Percentiles rank a stretch among this genome's conserved stretches.
phyloP scores from a whole-genome alignment of 2,888 invertebrate genomes.

The Drosophila vallismaia region DNA sequence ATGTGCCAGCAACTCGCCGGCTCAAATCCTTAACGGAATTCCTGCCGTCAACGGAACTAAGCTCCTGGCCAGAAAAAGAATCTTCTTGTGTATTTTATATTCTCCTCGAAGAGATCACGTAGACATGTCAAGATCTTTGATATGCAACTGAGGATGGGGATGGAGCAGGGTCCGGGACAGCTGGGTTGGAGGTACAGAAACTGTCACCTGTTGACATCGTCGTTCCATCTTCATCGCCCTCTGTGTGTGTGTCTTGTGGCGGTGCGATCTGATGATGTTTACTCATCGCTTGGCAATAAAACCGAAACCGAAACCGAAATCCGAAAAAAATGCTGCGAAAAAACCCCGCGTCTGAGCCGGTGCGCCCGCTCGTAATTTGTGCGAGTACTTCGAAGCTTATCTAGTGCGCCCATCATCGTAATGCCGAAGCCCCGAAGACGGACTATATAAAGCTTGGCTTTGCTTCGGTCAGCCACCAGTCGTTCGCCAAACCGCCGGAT shows the following conservation, averaged over 20 bases:
- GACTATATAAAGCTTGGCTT: slow-evolving; percentile 65
- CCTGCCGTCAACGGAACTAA: slow-evolving; percentile 61
- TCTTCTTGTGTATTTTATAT: slow-evolving; percentile 21
- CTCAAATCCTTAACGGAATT: slow-evolving; percentile 43
- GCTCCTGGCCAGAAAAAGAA: slow-evolving; percentile 23
- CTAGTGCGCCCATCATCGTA: slow-evolving; percentile 81
- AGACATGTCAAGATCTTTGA: slow-evolving; percentile 38
- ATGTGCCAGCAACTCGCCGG: slow-evolving; percentile 9
- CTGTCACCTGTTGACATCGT: slow-evolving; percentile 72
- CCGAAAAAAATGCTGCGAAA: slow-evolving; percentile 20
- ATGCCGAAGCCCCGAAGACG: slow-evolving; percentile 43
- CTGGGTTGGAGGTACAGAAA: slow-evolving; percentile 2
- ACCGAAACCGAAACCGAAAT: slow-evolving; percentile 20
- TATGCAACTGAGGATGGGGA: slow-evolving; percentile 1
- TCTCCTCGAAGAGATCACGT: slow-evolving; percentile 66
- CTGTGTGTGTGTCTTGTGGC: slow-evolving; percentile 35
- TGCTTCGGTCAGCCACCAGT: slow-evolving; percentile 63
- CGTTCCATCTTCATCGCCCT: slow-evolving; percentile 70
- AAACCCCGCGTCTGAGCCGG: slow-evolving; percentile 16
- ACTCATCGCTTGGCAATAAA: slow-evolving; percentile 65
- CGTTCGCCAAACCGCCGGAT: slow-evolving; percentile 59
- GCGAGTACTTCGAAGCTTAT: slow-evolving; percentile 62
- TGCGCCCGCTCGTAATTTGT: slow-evolving; percentile 62
- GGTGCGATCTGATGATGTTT: slow-evolving; percentile 60
- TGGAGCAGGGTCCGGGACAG: not conserved